Base-by-base conservation (phyloP, 2,888 invertebrate genomes). In the Meiosimyza decipiens region DNA sequence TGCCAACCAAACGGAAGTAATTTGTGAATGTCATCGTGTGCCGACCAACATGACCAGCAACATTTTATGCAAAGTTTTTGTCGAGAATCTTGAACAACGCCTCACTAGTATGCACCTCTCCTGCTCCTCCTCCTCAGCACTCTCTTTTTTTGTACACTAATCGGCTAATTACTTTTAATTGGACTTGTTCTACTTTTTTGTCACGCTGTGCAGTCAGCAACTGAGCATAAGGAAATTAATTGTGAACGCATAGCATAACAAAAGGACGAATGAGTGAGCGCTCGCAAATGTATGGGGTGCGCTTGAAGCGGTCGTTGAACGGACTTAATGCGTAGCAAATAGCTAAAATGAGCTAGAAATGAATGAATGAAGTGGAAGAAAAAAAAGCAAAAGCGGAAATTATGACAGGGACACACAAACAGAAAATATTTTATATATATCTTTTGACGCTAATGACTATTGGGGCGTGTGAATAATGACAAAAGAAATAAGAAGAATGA, bases 101-200 rank as follows among this genome's bases (percentile, higher is more conserved):
- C 40, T 40, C 9, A 40, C 40, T 9, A 18, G n/a, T 1, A 40
- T 9, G 6, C 28, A 22, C 59, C 11, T 16, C 59, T 16, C 22
- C 15, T 15, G 1, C 59, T 33, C 6, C 12, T 18, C 15, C 50
- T 13, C 18, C 12, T 6, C 28, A 28, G 11, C 54, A 28, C 9
- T 52, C 22, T n/a, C 28, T 28, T 12, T 13, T 18, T 7, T 12
- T 22, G 40, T 57, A 55, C 67, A 67, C 67, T 57, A 67, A 67
- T 67, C 67, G 67, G 67, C 67, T 67, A 67, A 67, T 67, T 67
- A 67, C 55, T 57, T 57, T 57, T 67, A 67, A 67, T 67, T 67
- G 55, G 67, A 67, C 55, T 67, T 55, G 67, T 67, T 67, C 55
- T 47, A 47, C 47, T 47, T 67, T 40, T 47, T 67, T 55, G 55